A percentile compares a stretch with the other conserved stretches of the same genome.
phyloP scores from a whole-genome alignment of 2,113 vertebrate species.

The Colius striatus region DNA sequence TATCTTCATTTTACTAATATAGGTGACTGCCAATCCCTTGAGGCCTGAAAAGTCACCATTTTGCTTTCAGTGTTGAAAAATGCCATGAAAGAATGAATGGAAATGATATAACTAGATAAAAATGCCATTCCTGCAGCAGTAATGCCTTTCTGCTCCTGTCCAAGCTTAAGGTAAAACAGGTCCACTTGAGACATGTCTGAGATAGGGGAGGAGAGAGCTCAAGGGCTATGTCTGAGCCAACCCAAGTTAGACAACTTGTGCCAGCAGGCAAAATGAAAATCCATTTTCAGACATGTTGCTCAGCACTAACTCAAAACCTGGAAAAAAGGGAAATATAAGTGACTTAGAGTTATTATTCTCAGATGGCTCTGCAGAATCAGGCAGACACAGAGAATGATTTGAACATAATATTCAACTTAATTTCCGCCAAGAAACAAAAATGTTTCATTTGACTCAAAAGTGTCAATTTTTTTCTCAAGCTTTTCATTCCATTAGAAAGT shows the following conservation, averaged over 20 bases:
- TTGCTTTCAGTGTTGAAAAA: not conserved
- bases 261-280: not conserved
- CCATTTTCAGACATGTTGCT: not conserved
- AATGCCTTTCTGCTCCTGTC: not conserved
- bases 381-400: not conserved
- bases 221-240: not conserved
- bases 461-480: rapidly evolving
- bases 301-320: not conserved
- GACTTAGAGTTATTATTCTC: not conserved
- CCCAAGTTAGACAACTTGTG: not conserved
- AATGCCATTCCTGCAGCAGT: not conserved
- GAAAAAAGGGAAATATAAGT: not conserved
- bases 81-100: not conserved
- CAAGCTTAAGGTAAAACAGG: not conserved
- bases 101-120: not conserved
- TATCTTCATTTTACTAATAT: not conserved
- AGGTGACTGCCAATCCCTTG: not conserved
- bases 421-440: not conserved
- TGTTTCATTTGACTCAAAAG: not conserved
- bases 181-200: not conserved
- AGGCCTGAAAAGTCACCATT: not conserved
- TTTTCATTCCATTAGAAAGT: not conserved
- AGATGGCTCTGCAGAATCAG: not conserved
- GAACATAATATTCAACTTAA: not conserved
- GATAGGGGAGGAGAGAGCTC: not conserved